phyloP scores from a whole-genome alignment of 2,888 invertebrate species.

The Drosophila barbarae region DNA sequence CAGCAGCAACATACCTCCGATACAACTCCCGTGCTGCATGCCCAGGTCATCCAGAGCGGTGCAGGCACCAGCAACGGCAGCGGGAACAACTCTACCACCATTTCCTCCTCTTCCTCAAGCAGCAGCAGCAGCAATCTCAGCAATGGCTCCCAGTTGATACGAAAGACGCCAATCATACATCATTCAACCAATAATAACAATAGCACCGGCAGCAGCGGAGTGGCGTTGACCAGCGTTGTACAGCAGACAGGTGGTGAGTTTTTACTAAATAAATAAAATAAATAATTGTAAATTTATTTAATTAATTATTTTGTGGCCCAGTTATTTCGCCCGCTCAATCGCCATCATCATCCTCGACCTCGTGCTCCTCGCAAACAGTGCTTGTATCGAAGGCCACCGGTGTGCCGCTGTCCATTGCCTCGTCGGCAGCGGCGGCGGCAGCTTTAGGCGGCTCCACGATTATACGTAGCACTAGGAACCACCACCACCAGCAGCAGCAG shows the following conservation, averaged over 20 bases:
- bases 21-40: conserved; percentile 55
- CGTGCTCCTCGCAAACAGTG: conserved; percentile 77
- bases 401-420: conserved; percentile 74
- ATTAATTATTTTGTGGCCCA: conserved; percentile 10
- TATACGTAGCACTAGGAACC: conserved; percentile 78
- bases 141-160: conserved; percentile 66
- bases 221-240: conserved; percentile 69
- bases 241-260: conserved; percentile 73
- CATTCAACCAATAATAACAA: conserved; percentile 70
- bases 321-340: conserved; percentile 75
- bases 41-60: conserved; percentile 72
- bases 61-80: conserved; percentile 65
- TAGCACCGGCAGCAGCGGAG: conserved; percentile 39
- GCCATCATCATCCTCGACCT: conserved; percentile 74
- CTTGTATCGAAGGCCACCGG: conserved; percentile 73
- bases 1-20: conserved; percentile 44
- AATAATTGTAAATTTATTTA: background rate
- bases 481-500: conserved; percentile 59
- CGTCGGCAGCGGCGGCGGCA: conserved; percentile 64
- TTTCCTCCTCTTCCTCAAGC: conserved; percentile 1
- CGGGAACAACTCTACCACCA: conserved; percentile 30
- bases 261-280: no score
- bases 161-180: conserved; percentile 76
- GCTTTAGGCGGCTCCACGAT: conserved; percentile 71
- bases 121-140: conserved; percentile 26